Evolutionary conservation across 2,888 invertebrate species (phyloP).

Genomic region (Lottia scabra): DNA sequence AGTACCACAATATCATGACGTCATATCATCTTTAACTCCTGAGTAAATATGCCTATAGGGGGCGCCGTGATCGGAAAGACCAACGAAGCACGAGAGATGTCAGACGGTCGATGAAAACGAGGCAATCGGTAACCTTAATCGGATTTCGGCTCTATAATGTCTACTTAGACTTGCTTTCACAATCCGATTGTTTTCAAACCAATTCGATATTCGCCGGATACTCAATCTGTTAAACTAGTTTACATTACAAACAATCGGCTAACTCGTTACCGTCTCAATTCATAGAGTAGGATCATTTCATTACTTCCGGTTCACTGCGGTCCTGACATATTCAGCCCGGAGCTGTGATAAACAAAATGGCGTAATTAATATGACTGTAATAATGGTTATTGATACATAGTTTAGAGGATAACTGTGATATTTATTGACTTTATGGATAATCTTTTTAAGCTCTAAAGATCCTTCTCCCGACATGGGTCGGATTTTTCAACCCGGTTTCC

Average conservation of each 20-base stretch:
- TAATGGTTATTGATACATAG: too few relatives aligned
- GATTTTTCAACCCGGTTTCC: too few relatives aligned
- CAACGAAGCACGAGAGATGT: background rate
- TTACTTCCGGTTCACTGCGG: too few relatives aligned
- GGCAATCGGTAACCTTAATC: background rate
- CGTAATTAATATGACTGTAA: too few relatives aligned
- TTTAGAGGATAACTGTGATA: too few relatives aligned
- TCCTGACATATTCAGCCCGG: too few relatives aligned
- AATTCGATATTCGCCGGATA: background rate
- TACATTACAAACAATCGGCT: background rate
- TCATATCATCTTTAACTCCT: background rate
- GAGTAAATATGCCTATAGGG: background rate
- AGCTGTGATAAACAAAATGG: too few relatives aligned
- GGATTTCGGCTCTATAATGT: background rate
- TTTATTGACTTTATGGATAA: too few relatives aligned
- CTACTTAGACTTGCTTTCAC: background rate
- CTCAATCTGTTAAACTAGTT: background rate
- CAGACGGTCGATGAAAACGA: background rate
- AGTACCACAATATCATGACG: background rate
- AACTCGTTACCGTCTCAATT: too few relatives aligned
- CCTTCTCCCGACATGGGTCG: too few relatives aligned
- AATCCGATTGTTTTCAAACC: background rate
- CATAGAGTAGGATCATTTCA: too few relatives aligned
- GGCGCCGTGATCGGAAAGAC: background rate
- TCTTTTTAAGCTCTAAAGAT: too few relatives aligned